Evolutionary conservation across 2,113 vertebrate genomes (phyloP).

Genomic region (Opisthocomus hoazin): DNA sequence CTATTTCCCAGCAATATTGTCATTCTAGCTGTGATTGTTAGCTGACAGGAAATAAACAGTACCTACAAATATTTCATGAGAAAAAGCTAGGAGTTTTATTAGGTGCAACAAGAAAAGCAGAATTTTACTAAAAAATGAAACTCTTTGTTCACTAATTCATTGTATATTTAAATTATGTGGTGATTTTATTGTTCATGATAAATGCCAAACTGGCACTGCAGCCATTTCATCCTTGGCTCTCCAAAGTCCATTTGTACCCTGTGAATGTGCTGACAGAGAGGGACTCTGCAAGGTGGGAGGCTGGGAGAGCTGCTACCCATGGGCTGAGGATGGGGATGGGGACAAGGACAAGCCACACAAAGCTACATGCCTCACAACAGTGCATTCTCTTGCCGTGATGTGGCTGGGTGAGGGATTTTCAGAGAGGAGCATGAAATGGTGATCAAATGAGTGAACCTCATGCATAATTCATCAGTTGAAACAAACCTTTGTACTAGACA

Average conservation of each 20-base stretch:
- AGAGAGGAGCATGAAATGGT: not conserved
- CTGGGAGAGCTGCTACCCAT: not conserved
- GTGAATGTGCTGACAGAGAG: rapidly evolving
- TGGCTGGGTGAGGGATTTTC: not conserved
- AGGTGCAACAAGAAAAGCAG: not conserved
- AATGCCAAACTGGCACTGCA: not conserved
- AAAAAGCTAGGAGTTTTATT: not conserved
- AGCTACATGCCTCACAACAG: rapidly evolving
- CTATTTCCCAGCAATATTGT: not conserved
- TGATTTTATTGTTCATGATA: not conserved
- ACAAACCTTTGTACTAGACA: not conserved
- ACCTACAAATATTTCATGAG: not conserved
- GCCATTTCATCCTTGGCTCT: not conserved
- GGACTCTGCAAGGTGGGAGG: not conserved
- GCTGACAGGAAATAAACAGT: not conserved
- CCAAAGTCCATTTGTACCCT: not conserved
- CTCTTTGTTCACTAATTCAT: not conserved
- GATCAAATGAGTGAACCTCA: not conserved
- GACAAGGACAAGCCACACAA: not conserved
- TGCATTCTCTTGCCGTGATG: rapidly evolving
- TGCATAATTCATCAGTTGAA: constrained; percentile 1
- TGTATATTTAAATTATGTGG: not conserved
- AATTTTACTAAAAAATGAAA: not conserved
- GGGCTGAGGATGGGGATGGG: not conserved
- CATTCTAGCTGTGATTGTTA: not conserved